Evolutionary conservation across 2,888 invertebrate species (phyloP).

Genomic region (Rugalucina vietnamica): DNA sequence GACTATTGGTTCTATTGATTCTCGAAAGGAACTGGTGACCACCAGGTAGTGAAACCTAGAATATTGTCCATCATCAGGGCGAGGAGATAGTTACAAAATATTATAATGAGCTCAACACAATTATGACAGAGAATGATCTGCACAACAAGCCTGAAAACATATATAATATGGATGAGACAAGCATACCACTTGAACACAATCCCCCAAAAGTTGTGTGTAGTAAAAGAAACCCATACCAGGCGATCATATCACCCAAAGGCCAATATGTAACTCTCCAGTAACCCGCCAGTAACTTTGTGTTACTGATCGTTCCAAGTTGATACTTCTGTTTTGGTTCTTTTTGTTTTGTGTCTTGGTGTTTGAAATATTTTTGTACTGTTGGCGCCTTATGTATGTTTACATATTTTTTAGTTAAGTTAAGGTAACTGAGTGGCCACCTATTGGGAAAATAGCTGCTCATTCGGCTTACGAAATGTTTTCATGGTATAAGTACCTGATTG

Average conservation of each 20-base stretch:
- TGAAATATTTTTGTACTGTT: too few species aligned
- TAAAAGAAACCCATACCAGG: not conserved
- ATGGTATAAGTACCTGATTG: too few species aligned
- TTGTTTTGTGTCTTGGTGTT: too few species aligned
- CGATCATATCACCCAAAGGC: not conserved
- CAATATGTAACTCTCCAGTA: not conserved
- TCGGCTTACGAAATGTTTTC: too few species aligned
- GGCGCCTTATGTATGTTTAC: too few species aligned
- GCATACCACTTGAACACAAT: not conserved
- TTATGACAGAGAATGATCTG: not conserved
- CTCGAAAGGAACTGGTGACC: not conserved
- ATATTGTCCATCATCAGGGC: not conserved
- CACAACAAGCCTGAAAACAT: not conserved
- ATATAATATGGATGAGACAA: too few species aligned
- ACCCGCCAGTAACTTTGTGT: too few species aligned
- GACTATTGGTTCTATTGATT: not conserved
- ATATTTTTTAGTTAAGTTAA: too few species aligned
- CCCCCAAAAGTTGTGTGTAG: not conserved
- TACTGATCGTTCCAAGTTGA: too few species aligned
- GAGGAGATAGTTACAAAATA: not conserved
- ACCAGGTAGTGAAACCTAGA: not conserved
- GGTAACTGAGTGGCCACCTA: too few species aligned
- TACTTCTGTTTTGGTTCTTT: too few species aligned
- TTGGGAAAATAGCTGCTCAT: too few species aligned
- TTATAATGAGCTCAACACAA: not conserved